Conservation (phyloP, 2,797 vertebrate genomes). For the Enteromius radiatus region DNA sequence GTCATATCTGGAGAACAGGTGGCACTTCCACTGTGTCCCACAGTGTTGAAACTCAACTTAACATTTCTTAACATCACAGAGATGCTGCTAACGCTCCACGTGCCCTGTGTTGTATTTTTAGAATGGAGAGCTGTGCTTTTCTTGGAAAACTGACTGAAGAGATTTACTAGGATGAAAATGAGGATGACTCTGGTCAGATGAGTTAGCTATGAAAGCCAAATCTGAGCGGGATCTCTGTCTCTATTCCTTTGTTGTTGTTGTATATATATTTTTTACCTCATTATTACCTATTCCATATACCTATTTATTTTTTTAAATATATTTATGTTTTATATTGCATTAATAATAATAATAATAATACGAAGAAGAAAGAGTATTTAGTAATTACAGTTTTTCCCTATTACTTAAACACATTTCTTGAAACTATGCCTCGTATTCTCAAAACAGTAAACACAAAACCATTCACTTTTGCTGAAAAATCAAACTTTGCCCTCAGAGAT, state of each 20-base stretch:
- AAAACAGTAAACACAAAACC: too few species aligned
- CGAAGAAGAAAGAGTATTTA: too few species aligned
- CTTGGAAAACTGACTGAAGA: slow-evolving; percentile 47
- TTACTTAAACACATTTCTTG: too few species aligned
- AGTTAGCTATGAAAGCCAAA: neutral
- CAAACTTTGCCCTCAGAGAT: too few species aligned
- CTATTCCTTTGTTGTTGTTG: neutral
- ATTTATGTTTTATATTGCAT: too few species aligned
- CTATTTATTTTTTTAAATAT: too few species aligned
- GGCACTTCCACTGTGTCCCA: slow-evolving; percentile 75
- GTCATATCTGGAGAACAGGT: slow-evolving; percentile 83
- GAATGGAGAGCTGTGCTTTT: slow-evolving; percentile 63
- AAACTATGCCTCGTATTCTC: too few species aligned
- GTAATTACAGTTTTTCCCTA: too few species aligned
- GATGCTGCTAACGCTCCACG: slow-evolving; percentile 72
- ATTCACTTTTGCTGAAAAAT: too few species aligned
- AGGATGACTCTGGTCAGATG: neutral
- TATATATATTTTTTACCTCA: neutral
- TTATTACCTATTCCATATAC: neutral
- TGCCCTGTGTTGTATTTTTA: slow-evolving; percentile 77
- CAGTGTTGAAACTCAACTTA: slow-evolving; percentile 75
- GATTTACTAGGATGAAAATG: slow-evolving; percentile 25
- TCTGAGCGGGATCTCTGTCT: neutral
- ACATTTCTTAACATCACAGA: slow-evolving; percentile 78
- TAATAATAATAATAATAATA: too few species aligned